phyloP scores from a whole-genome alignment of 1,140 invertebrate species.

The Holotrichia oblita region DNA sequence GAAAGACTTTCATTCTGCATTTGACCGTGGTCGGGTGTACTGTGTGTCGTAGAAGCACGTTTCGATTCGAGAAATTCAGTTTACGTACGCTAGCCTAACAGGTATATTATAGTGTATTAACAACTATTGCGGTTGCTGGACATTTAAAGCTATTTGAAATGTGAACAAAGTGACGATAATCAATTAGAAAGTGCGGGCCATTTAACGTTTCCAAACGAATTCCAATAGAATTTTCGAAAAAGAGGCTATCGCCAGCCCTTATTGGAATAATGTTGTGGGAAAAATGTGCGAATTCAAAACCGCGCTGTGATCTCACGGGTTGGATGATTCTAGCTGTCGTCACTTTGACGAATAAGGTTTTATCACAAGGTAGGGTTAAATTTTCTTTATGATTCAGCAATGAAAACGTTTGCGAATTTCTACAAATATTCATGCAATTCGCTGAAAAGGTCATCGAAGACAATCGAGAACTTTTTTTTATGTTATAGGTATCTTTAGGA shows the following conservation, averaged over 20 bases:
- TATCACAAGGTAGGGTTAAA: neutral
- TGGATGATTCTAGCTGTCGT: neutral
- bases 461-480: no score
- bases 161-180: constrained; percentile 16
- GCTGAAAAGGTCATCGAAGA: no score
- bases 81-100: neutral
- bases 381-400: neutral
- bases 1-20: constrained; percentile 13
- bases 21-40: neutral
- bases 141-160: constrained; percentile 9
- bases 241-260: no score
- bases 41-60: neutral
- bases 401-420: neutral
- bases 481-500: no score
- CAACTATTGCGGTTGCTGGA: neutral
- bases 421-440: no score
- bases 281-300: constrained; percentile 3
- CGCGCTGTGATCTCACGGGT: neutral
- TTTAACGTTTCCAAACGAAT: neutral
- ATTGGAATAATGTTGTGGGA: constrained; percentile 9
- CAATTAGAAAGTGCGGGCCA: neutral
- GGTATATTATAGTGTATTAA: neutral
- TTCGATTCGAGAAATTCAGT: no score
- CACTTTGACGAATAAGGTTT: neutral
- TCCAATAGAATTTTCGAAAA: neutral